Base-by-base conservation (phyloP, 2,888 invertebrate genomes). In the Dexiosoma caninum region DNA sequence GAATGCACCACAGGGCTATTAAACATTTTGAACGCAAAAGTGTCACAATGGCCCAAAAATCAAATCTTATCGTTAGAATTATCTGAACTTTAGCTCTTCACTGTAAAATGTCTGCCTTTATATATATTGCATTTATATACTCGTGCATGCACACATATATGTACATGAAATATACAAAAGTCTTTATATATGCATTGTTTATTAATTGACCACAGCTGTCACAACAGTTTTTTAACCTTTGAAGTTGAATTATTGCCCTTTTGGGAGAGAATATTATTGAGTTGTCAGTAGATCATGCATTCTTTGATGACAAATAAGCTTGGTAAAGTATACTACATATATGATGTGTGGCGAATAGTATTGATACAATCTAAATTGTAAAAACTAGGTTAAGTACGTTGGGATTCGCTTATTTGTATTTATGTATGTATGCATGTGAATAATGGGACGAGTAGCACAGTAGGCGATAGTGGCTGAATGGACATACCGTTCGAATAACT, bases 131-230 rank as follows among this genome's bases (percentile, higher is more conserved):
- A 70, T 46, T 35, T 14, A 12, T 44, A 16, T 42, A 53, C 10
- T 27, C 16, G 12, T 9, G 2, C 2, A 23, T 30, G 32, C 10
- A 23, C n/a, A 53, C 14, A 30, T 21, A 35, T 35, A 6, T 4
- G 3, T 16, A 10, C 9, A 53, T 32, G 9, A 10, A n/a, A 10
- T 42, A 6, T 40, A 16, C 16, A 12, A 7, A n/a, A 9, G 6
- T 60, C n/a, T 35, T 1, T 32, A 27, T 19, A n/a, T 51, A 51
- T 59, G 42, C 35, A 67, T 57, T 74, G 53, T 69, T 27, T 70
- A 76, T 71, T 71, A 80, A 80, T 71, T 71, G 80, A 67, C 53
- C 59, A 67, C 76, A 80, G 66, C 80, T 76, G 80, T 80, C 76
- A 80, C 23, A 80, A 76, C 53, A 67, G 60, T 71, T 60, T 66